Conservation (phyloP, 2,888 invertebrate species). For the Microplitis manilae region DNA sequence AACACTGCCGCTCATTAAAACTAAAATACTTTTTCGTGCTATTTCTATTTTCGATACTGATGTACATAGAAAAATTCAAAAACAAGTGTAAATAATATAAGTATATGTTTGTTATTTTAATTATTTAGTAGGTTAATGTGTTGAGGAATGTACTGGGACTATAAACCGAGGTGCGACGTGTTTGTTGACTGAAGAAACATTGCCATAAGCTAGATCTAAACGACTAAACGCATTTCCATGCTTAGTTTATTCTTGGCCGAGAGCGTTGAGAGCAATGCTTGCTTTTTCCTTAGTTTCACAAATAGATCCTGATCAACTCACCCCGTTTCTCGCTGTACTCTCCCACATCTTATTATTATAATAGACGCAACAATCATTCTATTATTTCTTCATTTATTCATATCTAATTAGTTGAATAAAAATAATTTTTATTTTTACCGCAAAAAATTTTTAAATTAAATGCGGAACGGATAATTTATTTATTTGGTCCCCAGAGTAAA, state of each 20-base stretch:
- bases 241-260: slow-evolving; percentile 49
- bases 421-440: slow-evolving; percentile 36
- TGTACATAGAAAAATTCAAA: background rate
- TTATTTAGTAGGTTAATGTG: background rate
- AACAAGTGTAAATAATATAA: background rate
- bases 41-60: background rate
- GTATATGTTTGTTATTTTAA: slow-evolving; percentile 7
- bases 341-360: slow-evolving; percentile 1
- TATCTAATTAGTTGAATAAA: background rate
- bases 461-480: background rate
- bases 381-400: slow-evolving; percentile 15
- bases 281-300: slow-evolving; percentile 54
- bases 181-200: slow-evolving; percentile 43
- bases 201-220: slow-evolving; percentile 36
- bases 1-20: background rate
- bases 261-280: slow-evolving; percentile 48
- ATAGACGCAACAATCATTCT: background rate
- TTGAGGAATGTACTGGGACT: background rate
- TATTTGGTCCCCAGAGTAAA: too few species aligned
- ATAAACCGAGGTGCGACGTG: slow-evolving; percentile 31
- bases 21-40: background rate
- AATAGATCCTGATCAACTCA: slow-evolving; percentile 50
- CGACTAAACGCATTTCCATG: slow-evolving; percentile 35
- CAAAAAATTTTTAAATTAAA: slow-evolving; percentile 22
- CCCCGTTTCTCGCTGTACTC: slow-evolving; percentile 20